Evolutionary conservation across 2,113 vertebrate genomes (phyloP), one percentile per base, ranked within the genome.

Genomic region (Salvelinus alpinus): DNA sequence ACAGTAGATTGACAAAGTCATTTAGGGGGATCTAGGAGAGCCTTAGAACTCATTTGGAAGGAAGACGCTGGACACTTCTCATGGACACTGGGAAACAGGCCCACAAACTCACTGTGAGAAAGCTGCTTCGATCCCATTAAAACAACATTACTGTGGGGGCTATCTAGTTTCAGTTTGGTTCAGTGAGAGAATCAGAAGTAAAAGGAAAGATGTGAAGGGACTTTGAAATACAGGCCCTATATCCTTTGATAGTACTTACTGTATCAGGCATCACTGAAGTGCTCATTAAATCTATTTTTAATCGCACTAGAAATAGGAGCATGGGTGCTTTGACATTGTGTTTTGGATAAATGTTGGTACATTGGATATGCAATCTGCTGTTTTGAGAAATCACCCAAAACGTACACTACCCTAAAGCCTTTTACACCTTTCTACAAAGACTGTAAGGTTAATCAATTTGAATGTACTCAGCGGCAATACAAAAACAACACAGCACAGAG

Each of bases 1-100:
- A 91, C 83, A 91, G 70, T 80, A 85, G 84, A 90, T 91, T 90
- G 86, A 88, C 87, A 90, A 94, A 87, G 85, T 89, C 81, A 85
- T 82, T 25, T 80, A 84, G 59, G 75, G 83, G 82, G 80, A 87
- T 83, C 86, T 66, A 27, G 67, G 67, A 80, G 73, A 59, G 72
- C 5, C 51, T 54, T 54, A 54, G 51, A 54, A 54, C 51, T 14
- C 4, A 54, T 54, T 18, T 54, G 51, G 85, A 81, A 78, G 89
- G 85, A 89, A 89, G 88, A 76, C 16, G 51, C 16, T 25, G 78
- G 44, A 29, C 25, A n/a, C 1, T 82, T 87, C 82, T 73, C 86
- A 87, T 89, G 77, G 27, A 24, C 69, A 29, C 22, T 29, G 74
- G 84, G 83, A 88, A 82, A 68, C 84, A 88, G 89, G 89, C 34